Evolutionary conservation across 2,888 invertebrate species (phyloP), one percentile per base, ranked within the genome.

Genomic region (Melinaea menophilus): DNA sequence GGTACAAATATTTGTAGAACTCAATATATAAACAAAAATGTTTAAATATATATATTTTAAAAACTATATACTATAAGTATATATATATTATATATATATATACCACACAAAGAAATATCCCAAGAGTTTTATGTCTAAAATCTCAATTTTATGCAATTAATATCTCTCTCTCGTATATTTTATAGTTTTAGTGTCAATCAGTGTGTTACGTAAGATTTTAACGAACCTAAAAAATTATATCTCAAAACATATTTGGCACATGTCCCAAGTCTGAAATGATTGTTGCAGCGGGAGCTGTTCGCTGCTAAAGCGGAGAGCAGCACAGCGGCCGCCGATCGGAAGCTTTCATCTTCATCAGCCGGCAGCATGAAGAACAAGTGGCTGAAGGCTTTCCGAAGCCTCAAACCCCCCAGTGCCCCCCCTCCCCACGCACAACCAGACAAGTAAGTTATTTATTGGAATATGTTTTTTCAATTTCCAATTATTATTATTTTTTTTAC

Each of bases 311-410:
- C 95, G 68, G 95, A 95, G 76, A 93, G 94, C 79, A 92, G 94
- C 75, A 91, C 94, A 76, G 90, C 94, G 75, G 92, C 93, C 78
- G 91, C 93, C 73, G 96, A 96, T 86, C 93, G 97, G 70, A 97
- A 97, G 91, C 93, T 96, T 91, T 96, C 97, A 55, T 94, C 95
- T 60, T 94, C 95, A 64, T 96, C 96, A 72, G 95, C 95, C 72
- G 95, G 95, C 79, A 95, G 95, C 86, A 98, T 98, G 94, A 98
- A 98, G 92, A 97, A 96, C 84, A 98, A 98, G 92, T 98, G 98
- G 98, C 92, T 98, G 79, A 98, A 98, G 89, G 98, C 98, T 71
- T 97, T 98, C 92, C 95, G 97, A 85, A 97, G 97, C 87, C 92
- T 98, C 73, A 97, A 97, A 90, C 96, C 96, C 54, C 95, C 95